phyloP scores from a whole-genome alignment of 2,797 vertebrate species.

The Zenarchopterus dispar region DNA sequence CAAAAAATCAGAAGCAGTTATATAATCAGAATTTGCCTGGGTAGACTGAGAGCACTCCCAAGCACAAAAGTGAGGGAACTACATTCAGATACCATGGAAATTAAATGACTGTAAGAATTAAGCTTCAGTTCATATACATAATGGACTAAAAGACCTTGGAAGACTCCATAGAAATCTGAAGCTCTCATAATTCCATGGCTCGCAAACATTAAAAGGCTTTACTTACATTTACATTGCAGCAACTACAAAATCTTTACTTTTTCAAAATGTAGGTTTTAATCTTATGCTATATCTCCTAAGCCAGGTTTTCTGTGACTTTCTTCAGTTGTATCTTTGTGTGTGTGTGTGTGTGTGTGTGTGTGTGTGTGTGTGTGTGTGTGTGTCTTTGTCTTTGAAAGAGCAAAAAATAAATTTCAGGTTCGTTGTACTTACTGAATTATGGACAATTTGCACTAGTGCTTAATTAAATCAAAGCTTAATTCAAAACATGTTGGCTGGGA shows the following conservation, averaged over 20 bases:
- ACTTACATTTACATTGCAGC: constrained; percentile 65
- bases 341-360: neutral
- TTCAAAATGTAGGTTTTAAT: constrained; percentile 37
- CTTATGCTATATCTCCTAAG: neutral
- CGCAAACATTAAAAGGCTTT: constrained; percentile 48
- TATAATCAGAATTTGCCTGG: constrained; percentile 22
- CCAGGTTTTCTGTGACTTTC: neutral
- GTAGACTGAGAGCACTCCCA: constrained; percentile 42
- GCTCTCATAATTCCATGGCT: constrained; percentile 39
- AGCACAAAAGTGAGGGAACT: constrained; percentile 41
- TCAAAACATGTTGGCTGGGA: neutral
- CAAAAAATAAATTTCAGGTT: neutral
- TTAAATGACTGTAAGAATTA: constrained; percentile 35
- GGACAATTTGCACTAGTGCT: neutral
- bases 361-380: neutral
- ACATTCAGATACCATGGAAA: constrained; percentile 34
- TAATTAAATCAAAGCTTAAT: neutral
- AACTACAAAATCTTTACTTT: constrained; percentile 66
- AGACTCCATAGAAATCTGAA: constrained; percentile 28
- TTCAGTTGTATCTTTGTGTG: neutral
- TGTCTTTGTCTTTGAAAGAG: no score
- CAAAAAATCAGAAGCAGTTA: constrained; percentile 45
- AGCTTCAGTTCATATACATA: constrained; percentile 36
- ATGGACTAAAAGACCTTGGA: constrained; percentile 32
- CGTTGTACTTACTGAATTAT: neutral